Evolutionary conservation across 2,113 vertebrate species (phyloP), one percentile per base, ranked within the genome.

Genomic region (Lepidothrix coronata): DNA sequence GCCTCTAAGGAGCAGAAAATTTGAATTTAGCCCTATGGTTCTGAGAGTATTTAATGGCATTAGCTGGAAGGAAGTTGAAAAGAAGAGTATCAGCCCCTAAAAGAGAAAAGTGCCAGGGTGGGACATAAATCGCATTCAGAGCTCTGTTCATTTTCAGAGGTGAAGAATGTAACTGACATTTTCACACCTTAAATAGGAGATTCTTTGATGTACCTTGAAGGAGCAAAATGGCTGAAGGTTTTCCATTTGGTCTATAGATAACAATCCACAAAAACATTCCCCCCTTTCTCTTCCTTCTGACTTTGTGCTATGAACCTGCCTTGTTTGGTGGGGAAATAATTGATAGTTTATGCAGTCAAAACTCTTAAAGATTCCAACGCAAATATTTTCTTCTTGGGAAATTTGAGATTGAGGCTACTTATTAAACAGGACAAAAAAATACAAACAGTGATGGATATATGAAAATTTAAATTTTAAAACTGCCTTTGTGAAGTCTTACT

Each of bases 21-120:
- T 85, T 96, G 90, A 75, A 83, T 95, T 91, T 94, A 94, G 78
- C 73, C 87, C 90, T 88, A 74, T 94, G 49, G 73, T 91, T 91
- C 85, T 95, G 46, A 73, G 85, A 61, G 79, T 85, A 95, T 87
- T 95, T 89, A 87, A 78, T 85, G 85, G 78, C 71, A 91, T 95
- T 86, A 93, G 91, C 62, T 94, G 93, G 65, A 77, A 91, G 78
- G 77, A 79, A 52, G 39, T 49, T 93, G 43, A 88, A 81, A 94
- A 49, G 55, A 27, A 61, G 75, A 83, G 44, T 87, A 22, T 49
- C 68, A 77, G 31, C 35, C 76, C 52, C 62, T 39, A n/a, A 72
- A 95, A 86, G 73, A 88, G 68, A 70, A 85, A 71, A 80, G 78
- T 93, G 55, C 66, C 79, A 82, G 78, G 54, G 39, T 82, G 72